phyloP scores from a whole-genome alignment of 2,888 invertebrate species.

The Lepidonotus clava region DNA sequence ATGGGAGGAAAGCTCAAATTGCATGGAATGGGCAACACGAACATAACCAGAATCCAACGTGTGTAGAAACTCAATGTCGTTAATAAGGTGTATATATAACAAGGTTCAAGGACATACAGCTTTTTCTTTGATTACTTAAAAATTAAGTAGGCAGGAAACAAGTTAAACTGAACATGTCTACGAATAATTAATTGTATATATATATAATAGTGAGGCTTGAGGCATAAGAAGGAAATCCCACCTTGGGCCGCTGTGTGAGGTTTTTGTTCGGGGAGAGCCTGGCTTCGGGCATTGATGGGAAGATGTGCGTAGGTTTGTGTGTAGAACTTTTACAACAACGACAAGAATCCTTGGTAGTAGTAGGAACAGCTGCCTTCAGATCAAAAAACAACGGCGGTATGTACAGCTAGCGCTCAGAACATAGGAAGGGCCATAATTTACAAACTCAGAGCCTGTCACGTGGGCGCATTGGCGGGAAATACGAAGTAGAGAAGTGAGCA shows the following conservation, averaged over 20 bases:
- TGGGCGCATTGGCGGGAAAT: conserved; percentile 22
- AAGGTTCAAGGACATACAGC: not conserved
- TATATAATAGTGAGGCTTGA: conserved; percentile 21
- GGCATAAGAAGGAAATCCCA: conserved; percentile 48
- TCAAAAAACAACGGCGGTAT: not conserved
- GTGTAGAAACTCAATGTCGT: conserved; percentile 6
- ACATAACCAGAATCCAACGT: conserved; percentile 10
- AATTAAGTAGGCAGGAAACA: not conserved
- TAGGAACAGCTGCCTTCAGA: not conserved
- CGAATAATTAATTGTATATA: conserved; percentile 9
- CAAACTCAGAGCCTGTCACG: not conserved
- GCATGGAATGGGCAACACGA: not conserved
- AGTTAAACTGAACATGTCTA: conserved; percentile 26
- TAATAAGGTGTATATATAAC: conserved; percentile 16
- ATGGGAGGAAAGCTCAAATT: not conserved
- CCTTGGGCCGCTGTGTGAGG: conserved; percentile 31
- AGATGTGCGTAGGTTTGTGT: conserved; percentile 26
- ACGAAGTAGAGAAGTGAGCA: not conserved
- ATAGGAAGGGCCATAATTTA: too few relatives aligned
- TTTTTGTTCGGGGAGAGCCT: conserved; percentile 31
- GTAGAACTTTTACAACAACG: conserved; percentile 36
- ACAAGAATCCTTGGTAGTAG: not conserved
- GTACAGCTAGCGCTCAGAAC: conserved; percentile 3
- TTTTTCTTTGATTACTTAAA: not conserved
- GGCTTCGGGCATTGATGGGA: conserved; percentile 22